phyloP scores from a whole-genome alignment of 2,113 vertebrate genomes.

The Ailuropoda melanoleuca region DNA sequence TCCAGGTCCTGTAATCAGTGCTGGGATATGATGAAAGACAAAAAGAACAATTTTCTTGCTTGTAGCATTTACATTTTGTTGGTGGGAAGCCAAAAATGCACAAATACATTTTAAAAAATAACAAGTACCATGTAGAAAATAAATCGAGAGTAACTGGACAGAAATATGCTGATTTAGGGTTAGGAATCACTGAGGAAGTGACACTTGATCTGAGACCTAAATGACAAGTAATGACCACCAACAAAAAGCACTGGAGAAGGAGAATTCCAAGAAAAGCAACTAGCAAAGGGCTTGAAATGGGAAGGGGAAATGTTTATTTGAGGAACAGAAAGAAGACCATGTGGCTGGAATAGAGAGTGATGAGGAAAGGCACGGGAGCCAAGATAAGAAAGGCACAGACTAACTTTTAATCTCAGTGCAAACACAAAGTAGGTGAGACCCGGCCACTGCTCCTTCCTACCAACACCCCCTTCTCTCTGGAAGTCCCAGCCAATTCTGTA shows the following conservation, averaged over 20 bases:
- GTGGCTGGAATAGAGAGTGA: not conserved
- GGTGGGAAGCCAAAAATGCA: not conserved
- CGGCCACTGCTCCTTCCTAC: not conserved
- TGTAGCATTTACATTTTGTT: not conserved
- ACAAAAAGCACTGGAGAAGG: not conserved
- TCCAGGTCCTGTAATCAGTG: not conserved
- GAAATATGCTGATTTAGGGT: not conserved
- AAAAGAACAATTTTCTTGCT: not conserved
- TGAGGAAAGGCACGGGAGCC: not conserved
- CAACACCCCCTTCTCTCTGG: not conserved
- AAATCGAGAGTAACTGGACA: not conserved
- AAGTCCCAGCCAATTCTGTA: not conserved
- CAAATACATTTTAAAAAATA: not conserved
- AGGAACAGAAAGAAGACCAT: not conserved
- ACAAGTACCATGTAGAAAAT: not conserved
- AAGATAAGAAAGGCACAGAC: not conserved
- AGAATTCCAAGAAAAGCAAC: not conserved
- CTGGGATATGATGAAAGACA: not conserved
- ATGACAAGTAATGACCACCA: not conserved
- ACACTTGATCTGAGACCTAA: not conserved
- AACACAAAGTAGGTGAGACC: not conserved
- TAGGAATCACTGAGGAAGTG: not conserved
- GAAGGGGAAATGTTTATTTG: not conserved
- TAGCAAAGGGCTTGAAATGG: not conserved
- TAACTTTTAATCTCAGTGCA: not conserved